Base-by-base conservation (phyloP, 2,113 vertebrate species). In the Saccopteryx leptura region DNA sequence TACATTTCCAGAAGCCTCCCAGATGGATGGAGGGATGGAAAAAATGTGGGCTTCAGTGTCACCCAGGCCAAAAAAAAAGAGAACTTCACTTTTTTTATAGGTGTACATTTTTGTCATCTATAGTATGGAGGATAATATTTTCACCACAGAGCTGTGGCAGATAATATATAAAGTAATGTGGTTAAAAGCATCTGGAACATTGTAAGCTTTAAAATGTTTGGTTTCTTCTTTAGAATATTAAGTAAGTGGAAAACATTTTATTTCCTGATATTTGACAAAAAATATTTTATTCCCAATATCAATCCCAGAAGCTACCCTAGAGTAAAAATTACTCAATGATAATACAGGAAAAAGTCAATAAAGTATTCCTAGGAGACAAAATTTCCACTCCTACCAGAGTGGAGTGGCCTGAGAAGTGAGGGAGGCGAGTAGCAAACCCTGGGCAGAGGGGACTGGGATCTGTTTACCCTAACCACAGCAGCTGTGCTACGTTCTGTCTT, bases 141-240 rank as follows among this genome's bases (percentile, higher is more conserved):
- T 79, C 31, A 66, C 58, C 31, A 94, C 21, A 87, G 26, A 90
- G 24, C 58, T 84, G 15, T 39, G 75, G 69, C 66, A 92, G 48
- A 82, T 21, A 54, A 52, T 48, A 75, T 54, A 17, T 33, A 31
- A 50, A 23, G 54, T 33, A 72, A 76, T 83, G 61, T 85, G 72
- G 56, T 89, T 93, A 28, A 86, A 91, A 91, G 54, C 56, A 63
- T 19, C 3, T 71, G 48, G 9, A 17, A 81, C 52, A 88, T 48
- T 71, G 12, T 71, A 92, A 88, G 24, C 0, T 50, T 92, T 72
- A 84, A 90, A 24, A 28, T 33, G 39, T 91, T 58, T 21, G 2
- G 24, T 90, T 88, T 96, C 14, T 75, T 83, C 82, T 63, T 50
- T 66, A 68, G 8, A 86, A 56, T 61, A 81, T 76, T 80, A 93